These are phyloP conservation scores for Sebastiscus tertius DNA, from an alignment of 2,797 vertebrate genomes.

Conservation along the genomic window DNA sequence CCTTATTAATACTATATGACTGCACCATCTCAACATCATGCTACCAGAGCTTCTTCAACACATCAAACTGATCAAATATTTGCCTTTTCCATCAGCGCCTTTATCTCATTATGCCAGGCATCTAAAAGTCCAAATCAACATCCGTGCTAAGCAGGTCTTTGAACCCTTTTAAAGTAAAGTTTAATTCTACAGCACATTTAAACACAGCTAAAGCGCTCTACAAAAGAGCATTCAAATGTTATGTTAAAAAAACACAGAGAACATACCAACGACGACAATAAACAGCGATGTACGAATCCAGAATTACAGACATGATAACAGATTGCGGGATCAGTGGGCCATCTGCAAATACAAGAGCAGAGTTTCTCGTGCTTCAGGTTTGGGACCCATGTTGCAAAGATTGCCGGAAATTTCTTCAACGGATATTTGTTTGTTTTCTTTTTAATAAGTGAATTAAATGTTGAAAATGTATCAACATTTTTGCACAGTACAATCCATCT, in stretches of 20 bases:
- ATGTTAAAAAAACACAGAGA: background rate
- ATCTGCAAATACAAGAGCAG: background rate
- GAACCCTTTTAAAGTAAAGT: background rate
- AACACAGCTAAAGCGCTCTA: background rate
- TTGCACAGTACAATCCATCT: background rate
- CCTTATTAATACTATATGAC: slow-evolving; percentile 52
- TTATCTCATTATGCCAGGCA: background rate
- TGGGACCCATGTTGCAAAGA: background rate
- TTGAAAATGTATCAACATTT: background rate
- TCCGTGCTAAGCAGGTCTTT: background rate
- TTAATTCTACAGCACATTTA: background rate
- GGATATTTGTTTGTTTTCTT: background rate
- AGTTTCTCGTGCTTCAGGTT: background rate
- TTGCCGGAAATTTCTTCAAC: background rate
- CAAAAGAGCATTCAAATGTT: background rate
- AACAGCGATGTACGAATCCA: background rate
- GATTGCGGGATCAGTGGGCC: background rate
- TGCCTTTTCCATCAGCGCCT: background rate
- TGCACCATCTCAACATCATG: slow-evolving; percentile 4
- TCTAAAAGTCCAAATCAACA: background rate
- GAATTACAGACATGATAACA: background rate
- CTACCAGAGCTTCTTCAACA: background rate
- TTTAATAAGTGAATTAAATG: background rate
- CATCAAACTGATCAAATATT: slow-evolving; percentile 18
- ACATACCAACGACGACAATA: background rate